Evolutionary conservation across 1,140 invertebrate genomes (phyloP).

Genomic region (Drosophila suzukii): DNA sequence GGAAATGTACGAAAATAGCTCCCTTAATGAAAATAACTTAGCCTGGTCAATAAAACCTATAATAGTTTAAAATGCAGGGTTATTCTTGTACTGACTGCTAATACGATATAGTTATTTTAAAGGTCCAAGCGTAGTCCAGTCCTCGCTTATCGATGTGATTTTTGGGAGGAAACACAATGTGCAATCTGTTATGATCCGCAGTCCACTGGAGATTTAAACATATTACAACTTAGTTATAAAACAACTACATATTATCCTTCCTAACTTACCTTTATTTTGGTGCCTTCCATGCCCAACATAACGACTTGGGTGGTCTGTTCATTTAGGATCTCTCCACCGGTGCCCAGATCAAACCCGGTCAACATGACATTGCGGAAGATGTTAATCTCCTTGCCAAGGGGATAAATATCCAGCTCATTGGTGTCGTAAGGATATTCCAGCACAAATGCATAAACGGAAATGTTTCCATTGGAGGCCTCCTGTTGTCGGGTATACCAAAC

Average conservation of each 20-base stretch:
- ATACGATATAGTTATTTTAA: constrained; percentile 69
- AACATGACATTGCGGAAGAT: constrained; percentile 48
- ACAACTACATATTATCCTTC: neutral
- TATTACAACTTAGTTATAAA: neutral
- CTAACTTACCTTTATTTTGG: constrained; percentile 50
- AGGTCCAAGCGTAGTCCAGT: constrained; percentile 74
- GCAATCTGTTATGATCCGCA: constrained; percentile 41
- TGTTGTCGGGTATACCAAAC: constrained; percentile 90
- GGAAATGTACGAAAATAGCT: no score
- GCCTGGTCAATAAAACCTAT: neutral
- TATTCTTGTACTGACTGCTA: neutral
- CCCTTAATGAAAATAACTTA: neutral
- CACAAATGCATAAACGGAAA: constrained; percentile 71
- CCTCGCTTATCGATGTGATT: constrained; percentile 73
- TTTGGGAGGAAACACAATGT: constrained; percentile 74
- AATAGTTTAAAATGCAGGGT: neutral
- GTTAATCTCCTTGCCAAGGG: constrained; percentile 59
- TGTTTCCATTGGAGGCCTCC: constrained; percentile 5
- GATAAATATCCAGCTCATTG: constrained; percentile 72
- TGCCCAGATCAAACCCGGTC: constrained; percentile 54
- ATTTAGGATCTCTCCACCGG: constrained; percentile 20
- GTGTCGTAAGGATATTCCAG: constrained; percentile 82
- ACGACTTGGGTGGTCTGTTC: constrained; percentile 42
- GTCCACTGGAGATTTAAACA: constrained; percentile 59
- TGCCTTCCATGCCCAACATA: constrained; percentile 67